Conservation (phyloP, 30 jellyfish, hydroid and myxozoan species). For the Rhopilema esculentum region DNA sequence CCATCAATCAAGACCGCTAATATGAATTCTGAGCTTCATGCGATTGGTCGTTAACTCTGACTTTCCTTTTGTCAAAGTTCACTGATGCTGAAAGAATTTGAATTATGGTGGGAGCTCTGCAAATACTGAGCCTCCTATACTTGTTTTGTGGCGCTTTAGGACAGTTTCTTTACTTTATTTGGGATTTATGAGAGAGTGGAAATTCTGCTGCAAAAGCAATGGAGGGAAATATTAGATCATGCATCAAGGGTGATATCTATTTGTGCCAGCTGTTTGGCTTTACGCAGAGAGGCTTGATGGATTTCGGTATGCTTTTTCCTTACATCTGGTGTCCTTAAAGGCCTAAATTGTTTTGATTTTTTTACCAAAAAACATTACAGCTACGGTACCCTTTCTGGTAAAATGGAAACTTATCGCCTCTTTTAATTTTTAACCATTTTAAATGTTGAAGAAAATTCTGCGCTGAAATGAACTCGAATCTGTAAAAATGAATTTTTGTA, state of each 20-base stretch:
- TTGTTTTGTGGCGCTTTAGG: slow-evolving; percentile 40
- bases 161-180: slow-evolving; percentile 26
- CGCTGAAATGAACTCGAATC: no score
- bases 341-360: not conserved
- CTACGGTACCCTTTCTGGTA: not conserved
- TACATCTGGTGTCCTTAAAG: not conserved
- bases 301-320: slow-evolving; percentile 25
- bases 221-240: slow-evolving; percentile 4
- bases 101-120: slow-evolving; percentile 71
- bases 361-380: not conserved
- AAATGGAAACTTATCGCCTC: not conserved
- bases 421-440: no score
- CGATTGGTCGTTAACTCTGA: not conserved
- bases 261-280: slow-evolving; percentile 69
- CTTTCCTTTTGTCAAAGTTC: slow-evolving; percentile 44
- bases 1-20: not conserved
- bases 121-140: slow-evolving; percentile 49
- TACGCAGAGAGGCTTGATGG: slow-evolving; percentile 54
- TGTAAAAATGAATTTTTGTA: no score
- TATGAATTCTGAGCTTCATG: not conserved
- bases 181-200: slow-evolving; percentile 4
- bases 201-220: not conserved
- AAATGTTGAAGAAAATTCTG: no score
- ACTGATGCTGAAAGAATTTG: slow-evolving; percentile 47
- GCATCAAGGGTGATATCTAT: slow-evolving; percentile 15